Conservation (phyloP, 1,140 invertebrate species). For the Phortica variegata region DNA sequence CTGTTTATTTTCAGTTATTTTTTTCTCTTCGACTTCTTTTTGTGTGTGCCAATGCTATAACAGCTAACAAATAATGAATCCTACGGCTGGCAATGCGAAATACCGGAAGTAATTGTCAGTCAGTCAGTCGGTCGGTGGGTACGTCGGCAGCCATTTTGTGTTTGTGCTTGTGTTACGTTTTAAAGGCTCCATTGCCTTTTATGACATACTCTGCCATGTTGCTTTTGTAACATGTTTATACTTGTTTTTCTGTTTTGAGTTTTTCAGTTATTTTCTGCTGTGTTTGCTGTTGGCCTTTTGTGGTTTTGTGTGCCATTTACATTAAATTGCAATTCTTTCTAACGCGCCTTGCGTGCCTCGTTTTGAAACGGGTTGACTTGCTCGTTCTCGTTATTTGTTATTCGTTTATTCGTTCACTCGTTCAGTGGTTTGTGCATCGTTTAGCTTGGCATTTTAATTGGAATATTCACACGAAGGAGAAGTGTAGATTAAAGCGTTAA, state of each 20-base stretch:
- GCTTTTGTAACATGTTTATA: constrained; percentile 1
- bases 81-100: not conserved
- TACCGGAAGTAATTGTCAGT: constrained; percentile 27
- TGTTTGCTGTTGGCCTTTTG: constrained; percentile 21
- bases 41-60: not conserved
- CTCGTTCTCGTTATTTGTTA: constrained; percentile 7
- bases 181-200: constrained; percentile 39
- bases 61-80: constrained; percentile 5
- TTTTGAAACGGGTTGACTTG: not conserved
- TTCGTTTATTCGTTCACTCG: no score
- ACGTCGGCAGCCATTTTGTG: constrained; percentile 16
- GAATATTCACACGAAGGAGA: constrained; percentile 21
- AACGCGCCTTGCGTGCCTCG: constrained; percentile 11
- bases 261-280: constrained; percentile 9
- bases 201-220: constrained; percentile 23
- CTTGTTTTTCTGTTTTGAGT: constrained; percentile 12
- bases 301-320: constrained; percentile 36
- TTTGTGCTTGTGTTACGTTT: constrained; percentile 10
- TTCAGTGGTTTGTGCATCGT: constrained; percentile 23
- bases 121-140: constrained; percentile 25
- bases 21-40: not conserved
- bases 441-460: constrained; percentile 36
- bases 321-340: constrained; percentile 33
- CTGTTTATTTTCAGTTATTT: not conserved
- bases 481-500: not conserved